Evolutionary conservation across 2,797 vertebrate species (phyloP), one percentile per base, ranked within the genome.

Genomic region (Distichodus sexfasciatus): DNA sequence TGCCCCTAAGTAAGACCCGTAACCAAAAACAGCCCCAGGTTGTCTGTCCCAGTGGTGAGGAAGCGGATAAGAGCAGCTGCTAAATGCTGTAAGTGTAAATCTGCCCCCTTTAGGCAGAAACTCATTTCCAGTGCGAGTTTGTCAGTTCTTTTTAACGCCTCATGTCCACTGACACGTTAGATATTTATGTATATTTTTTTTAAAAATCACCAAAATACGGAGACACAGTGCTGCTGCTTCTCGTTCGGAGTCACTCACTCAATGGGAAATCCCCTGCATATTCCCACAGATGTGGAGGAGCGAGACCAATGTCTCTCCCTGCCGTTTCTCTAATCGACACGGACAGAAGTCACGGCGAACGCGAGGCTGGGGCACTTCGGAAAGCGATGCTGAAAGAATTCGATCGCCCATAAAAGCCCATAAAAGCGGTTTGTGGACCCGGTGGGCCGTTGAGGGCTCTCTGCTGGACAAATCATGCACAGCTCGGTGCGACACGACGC

Each of bases 381-480:
- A n/a, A n/a, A n/a, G n/a, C n/a, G n/a, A n/a, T n/a, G n/a, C n/a
- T n/a, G n/a, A n/a, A n/a, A n/a, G n/a, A n/a, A n/a, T n/a, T n/a
- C n/a, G n/a, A n/a, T n/a, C n/a, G n/a, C n/a, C n/a, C n/a, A n/a
- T n/a, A n/a, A n/a, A n/a, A n/a, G n/a, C n/a, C n/a, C n/a, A n/a
- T n/a, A n/a, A n/a, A n/a, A n/a, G n/a, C n/a, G n/a, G n/a, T n/a
- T n/a, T n/a, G n/a, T n/a, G n/a, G n/a, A n/a, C n/a, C n/a, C n/a
- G n/a, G n/a, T n/a, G n/a, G n/a, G n/a, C n/a, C n/a, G n/a, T n/a
- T n/a, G n/a, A n/a, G n/a, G n/a, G n/a, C n/a, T n/a, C n/a, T n/a
- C n/a, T 66, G 19, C 35, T 41, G 54, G 51, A 79, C 59, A 61
- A 65, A 69, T 72, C 65, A n/a, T n/a, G n/a, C n/a, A 57, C 75